A percentile compares a stretch with the other conserved stretches of the same genome.
phyloP scores from a whole-genome alignment of 2,888 invertebrate species.

The Podotricha telesiphe region DNA sequence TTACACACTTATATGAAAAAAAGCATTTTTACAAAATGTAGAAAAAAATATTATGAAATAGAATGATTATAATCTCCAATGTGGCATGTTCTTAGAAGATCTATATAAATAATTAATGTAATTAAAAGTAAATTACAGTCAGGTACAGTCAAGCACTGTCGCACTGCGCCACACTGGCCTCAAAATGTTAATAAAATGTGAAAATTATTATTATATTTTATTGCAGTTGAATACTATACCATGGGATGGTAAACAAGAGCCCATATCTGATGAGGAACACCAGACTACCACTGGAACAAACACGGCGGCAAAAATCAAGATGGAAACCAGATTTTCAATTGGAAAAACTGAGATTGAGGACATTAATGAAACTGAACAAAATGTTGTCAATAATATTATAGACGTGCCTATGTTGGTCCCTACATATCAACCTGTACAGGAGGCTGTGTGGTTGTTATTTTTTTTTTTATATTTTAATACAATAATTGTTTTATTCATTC shows the following conservation, averaged over 20 bases:
- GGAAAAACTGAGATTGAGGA: slow-evolving; percentile 60
- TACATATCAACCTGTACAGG: background rate
- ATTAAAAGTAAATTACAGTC: no score
- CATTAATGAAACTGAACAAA: background rate
- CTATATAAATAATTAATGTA: no score
- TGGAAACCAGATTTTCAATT: slow-evolving; percentile 49
- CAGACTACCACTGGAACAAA: slow-evolving; percentile 6
- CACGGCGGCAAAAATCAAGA: slow-evolving; percentile 45
- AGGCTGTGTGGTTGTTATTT: background rate
- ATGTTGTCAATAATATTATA: background rate
- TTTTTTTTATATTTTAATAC: background rate
- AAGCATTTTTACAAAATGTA: no score
- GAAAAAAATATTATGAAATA: no score
- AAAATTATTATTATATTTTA: slow-evolving; percentile 1
- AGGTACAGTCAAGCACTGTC: no score
- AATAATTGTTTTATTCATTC: background rate
- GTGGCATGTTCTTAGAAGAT: no score
- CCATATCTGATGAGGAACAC: slow-evolving; percentile 62
- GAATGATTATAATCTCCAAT: no score
- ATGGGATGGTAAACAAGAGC: slow-evolving; percentile 69
- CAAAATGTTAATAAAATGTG: no score
- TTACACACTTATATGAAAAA: no score
- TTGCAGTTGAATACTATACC: slow-evolving; percentile 39
- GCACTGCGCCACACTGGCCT: no score
- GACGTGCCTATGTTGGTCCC: background rate